Evolutionary conservation across 2,888 invertebrate genomes (phyloP).

Genomic region (Dolichopus griseipennis): DNA sequence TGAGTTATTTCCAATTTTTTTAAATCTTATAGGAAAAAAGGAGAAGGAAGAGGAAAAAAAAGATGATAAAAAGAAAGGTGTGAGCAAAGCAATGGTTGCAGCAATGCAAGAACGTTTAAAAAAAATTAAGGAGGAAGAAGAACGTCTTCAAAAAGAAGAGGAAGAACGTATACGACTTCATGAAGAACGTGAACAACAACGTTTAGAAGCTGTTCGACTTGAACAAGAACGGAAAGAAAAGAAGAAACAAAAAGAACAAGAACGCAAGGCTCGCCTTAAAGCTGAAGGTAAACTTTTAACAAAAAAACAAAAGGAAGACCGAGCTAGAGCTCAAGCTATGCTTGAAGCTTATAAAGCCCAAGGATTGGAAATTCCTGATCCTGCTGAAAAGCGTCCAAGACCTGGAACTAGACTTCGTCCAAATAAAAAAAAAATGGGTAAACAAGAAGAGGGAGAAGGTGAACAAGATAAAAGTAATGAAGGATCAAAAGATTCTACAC

Average conservation of each 20-base stretch:
- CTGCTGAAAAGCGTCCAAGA: constrained; percentile 53
- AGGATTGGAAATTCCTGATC: constrained; percentile 72
- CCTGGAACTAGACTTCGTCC: constrained; percentile 68
- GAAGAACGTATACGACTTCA: constrained; percentile 68
- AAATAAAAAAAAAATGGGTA: constrained; percentile 53
- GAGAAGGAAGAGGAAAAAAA: constrained; percentile 49
- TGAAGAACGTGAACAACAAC: constrained; percentile 64
- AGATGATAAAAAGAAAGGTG: constrained; percentile 53
- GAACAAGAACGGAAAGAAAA: constrained; percentile 83
- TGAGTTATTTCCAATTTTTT: constrained; percentile 9
- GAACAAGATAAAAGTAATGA: constrained; percentile 25
- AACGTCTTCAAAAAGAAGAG: constrained; percentile 59
- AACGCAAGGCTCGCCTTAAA: constrained; percentile 83
- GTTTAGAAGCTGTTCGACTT: constrained; percentile 63
- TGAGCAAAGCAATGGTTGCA: constrained; percentile 76
- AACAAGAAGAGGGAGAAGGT: constrained; percentile 35
- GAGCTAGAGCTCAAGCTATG: constrained; percentile 79
- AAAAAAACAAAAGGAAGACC: constrained; percentile 86
- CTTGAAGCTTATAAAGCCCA: constrained; percentile 82
- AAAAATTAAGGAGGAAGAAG: constrained; percentile 83
- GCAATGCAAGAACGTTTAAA: constrained; percentile 89
- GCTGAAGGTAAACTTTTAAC: constrained; percentile 94
- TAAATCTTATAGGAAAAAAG: constrained; percentile 41
- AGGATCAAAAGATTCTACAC: constrained; percentile 25
- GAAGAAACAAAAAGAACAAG: constrained; percentile 87